Evolutionary conservation across 2,888 invertebrate species (phyloP).

Genomic region (Scaptomyza parva): DNA sequence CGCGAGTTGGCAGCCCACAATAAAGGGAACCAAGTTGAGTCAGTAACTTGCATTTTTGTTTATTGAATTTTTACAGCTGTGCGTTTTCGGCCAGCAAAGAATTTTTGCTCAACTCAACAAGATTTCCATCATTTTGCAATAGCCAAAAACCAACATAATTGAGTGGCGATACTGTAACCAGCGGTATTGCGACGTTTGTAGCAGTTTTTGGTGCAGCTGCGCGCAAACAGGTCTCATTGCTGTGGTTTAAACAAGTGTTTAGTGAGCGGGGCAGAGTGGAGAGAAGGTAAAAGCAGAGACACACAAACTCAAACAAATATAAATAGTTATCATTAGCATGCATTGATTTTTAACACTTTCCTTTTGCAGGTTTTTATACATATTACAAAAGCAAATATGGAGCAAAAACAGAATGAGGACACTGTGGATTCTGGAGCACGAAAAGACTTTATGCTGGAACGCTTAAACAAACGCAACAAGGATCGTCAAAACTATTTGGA

Average conservation of each 20-base stretch:
- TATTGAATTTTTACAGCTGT: slow-evolving; percentile 23
- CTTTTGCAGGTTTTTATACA: slow-evolving; percentile 29
- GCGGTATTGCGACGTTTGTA: background rate
- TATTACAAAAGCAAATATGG: slow-evolving; percentile 47
- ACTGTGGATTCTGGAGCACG: slow-evolving; percentile 41
- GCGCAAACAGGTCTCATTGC: slow-evolving; percentile 26
- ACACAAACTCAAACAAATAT: background rate
- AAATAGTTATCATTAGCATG: slow-evolving; percentile 1
- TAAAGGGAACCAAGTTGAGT: slow-evolving; percentile 3
- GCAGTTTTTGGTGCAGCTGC: slow-evolving; percentile 59
- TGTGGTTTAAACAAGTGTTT: slow-evolving; percentile 9
- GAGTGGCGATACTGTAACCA: background rate
- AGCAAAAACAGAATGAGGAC: slow-evolving; percentile 42
- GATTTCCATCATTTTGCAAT: slow-evolving; percentile 25
- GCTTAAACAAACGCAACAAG: slow-evolving; percentile 83
- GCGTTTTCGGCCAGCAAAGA: background rate
- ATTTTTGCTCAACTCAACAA: background rate
- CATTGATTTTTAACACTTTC: slow-evolving; percentile 73
- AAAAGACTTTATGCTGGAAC: slow-evolving; percentile 82
- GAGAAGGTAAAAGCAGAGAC: slow-evolving; percentile 13
- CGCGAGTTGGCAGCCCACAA: slow-evolving; percentile 23
- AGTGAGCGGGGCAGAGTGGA: background rate
- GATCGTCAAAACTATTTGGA: slow-evolving; percentile 84
- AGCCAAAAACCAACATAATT: background rate
- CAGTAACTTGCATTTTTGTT: slow-evolving; percentile 38